Conservation (phyloP, 2,113 vertebrate genomes). For the Chauna torquata region DNA sequence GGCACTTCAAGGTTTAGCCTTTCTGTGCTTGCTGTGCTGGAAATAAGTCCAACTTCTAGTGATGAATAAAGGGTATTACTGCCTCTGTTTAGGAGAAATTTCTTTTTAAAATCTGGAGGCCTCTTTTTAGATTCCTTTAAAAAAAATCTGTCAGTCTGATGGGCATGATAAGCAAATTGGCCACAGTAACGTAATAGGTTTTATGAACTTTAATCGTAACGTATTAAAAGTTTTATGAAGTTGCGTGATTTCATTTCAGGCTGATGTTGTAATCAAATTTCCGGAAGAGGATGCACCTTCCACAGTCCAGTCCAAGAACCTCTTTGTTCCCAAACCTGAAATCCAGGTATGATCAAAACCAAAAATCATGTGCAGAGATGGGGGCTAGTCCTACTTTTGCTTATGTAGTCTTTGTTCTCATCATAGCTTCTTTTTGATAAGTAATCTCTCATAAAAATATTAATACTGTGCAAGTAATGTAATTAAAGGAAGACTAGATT, state of each 20-base stretch:
- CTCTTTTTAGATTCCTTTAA: background rate
- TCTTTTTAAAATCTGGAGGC: background rate
- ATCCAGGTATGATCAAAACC: constrained; percentile 85
- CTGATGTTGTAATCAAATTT: constrained; percentile 93
- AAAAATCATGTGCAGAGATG: background rate
- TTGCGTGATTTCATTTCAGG: constrained; percentile 74
- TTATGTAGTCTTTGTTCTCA: background rate
- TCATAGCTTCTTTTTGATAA: background rate
- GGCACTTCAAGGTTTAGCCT: background rate
- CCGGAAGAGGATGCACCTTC: constrained; percentile 92
- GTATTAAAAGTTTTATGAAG: no score
- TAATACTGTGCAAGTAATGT: background rate
- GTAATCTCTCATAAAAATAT: background rate
- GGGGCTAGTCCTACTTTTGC: background rate
- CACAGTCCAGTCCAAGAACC: constrained; percentile 88
- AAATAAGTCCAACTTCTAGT: background rate
- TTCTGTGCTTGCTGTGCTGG: background rate
- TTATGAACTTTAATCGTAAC: background rate
- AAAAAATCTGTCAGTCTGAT: fast-evolving
- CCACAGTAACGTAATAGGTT: background rate
- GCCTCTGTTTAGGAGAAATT: background rate
- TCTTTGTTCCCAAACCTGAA: constrained; percentile 94
- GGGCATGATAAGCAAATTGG: background rate
- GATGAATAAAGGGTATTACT: background rate
- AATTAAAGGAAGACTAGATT: background rate